Evolutionary conservation across 2,888 invertebrate species (phyloP), one percentile per base, ranked within the genome.

Genomic region (Tenthredo mesomela): DNA sequence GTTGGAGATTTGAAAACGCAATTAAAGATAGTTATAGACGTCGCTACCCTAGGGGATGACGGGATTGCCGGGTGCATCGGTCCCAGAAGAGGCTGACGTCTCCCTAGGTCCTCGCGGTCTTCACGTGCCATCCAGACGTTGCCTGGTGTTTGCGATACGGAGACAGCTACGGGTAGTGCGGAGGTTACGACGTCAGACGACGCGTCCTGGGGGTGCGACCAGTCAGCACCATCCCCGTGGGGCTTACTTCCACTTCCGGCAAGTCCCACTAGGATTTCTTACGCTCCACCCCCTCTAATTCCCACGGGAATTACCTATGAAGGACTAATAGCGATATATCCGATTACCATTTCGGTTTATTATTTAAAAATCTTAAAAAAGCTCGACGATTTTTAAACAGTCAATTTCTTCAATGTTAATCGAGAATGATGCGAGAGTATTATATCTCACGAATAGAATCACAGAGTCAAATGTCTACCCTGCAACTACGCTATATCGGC

Each of bases 231-330:
- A 87, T 88, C 90, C 92, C 92, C 92, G 89, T 89, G 90, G 91
- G 92, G 92, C 90, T 91, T 43, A 82, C 90, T 90, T 91, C 88
- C 87, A 86, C 88, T 87, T 89, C 86, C 88, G 87, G 86, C 85
- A 86, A 87, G 91, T 90, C 90, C 90, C 90, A 89, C 84, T 86
- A 89, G 89, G 87, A 89, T 86, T 85, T 87, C 87, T 88, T 87
- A 88, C 86, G 87, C 86, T 86, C 88, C 84, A 86, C 86, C 86
- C 83, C 89, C 85, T 85, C 89, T 89, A 91, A 93, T 92, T 93
- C 92, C 92, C 92, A 92, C 92, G 92, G 92, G 92, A 93, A 93
- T 93, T 93, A 89, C 91, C 88, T 86, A 85, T 90, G 84, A 89
- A 90, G 89, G 92, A 92, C 90, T 92, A 91, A 92, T 92, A 92